Evolutionary conservation across 2,797 vertebrate species (phyloP).

Genomic region (Mus minutoides): DNA sequence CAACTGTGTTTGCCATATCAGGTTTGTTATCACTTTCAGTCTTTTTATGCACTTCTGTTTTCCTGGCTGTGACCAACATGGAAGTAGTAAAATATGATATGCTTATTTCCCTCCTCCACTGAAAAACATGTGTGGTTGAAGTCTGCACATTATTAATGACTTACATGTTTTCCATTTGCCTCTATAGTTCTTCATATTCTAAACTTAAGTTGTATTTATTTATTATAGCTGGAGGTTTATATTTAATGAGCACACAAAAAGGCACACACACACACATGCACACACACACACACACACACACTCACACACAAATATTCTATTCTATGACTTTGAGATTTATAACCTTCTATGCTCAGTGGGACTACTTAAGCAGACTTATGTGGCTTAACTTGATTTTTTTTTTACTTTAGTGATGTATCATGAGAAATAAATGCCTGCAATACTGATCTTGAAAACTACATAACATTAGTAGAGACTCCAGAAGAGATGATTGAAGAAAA

Average conservation of each 20-base stretch:
- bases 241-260: background rate
- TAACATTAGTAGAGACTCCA: background rate
- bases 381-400: constrained; percentile 8
- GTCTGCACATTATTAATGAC: background rate
- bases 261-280: background rate
- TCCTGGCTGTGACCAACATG: background rate
- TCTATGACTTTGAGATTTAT: background rate
- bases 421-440: background rate
- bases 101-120: background rate
- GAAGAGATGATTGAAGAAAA: background rate
- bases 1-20: background rate
- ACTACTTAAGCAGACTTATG: background rate
- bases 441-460: background rate
- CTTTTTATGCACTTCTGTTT: background rate
- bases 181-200: background rate
- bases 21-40: background rate
- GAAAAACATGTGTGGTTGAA: background rate
- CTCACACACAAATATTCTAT: background rate
- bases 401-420: background rate
- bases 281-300: background rate
- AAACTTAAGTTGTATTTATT: background rate
- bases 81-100: background rate
- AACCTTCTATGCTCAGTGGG: background rate
- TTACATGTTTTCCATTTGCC: background rate
- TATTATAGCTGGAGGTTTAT: background rate